These are phyloP conservation scores for Resseliella maxima DNA, from an alignment of 2,888 invertebrate species.

Conservation along the genomic window DNA sequence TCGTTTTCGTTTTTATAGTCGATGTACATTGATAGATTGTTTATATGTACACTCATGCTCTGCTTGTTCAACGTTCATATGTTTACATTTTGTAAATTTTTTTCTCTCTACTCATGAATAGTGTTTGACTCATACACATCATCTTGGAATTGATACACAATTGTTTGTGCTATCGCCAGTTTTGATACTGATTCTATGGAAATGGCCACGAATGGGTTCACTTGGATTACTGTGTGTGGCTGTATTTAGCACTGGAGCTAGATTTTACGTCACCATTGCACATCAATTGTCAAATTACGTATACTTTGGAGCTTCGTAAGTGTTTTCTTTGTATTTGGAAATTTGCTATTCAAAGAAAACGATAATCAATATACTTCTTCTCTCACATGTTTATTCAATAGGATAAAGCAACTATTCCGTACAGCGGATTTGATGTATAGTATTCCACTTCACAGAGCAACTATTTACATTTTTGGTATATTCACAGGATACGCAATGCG, in stretches of 20 bases:
- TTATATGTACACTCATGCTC: background rate
- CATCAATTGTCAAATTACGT: slow-evolving; percentile 74
- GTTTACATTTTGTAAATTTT: background rate
- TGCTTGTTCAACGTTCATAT: no score
- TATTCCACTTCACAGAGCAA: slow-evolving; percentile 74
- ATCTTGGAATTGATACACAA: slow-evolving; percentile 78
- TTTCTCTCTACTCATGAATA: slow-evolving; percentile 63
- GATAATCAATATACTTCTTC: no score
- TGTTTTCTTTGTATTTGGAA: slow-evolving; percentile 60
- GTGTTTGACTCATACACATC: slow-evolving; percentile 79
- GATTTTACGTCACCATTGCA: slow-evolving; percentile 73
- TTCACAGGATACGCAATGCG: slow-evolving; percentile 72
- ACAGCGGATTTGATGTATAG: slow-evolving; percentile 78
- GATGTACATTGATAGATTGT: no score
- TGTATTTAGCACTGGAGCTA: slow-evolving; percentile 71
- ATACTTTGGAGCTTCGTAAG: slow-evolving; percentile 78
- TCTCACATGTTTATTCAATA: slow-evolving; percentile 63
- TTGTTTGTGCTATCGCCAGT: slow-evolving; percentile 74
- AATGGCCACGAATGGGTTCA: slow-evolving; percentile 71
- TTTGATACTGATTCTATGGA: slow-evolving; percentile 72
- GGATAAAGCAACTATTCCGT: slow-evolving; percentile 74
- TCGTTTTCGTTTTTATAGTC: slow-evolving; percentile 35
- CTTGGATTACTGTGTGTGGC: slow-evolving; percentile 68
- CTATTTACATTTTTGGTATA: slow-evolving; percentile 77
- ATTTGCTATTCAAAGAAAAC: background rate